Evolutionary conservation across 2,797 vertebrate genomes (phyloP), one percentile per base, ranked within the genome.

Genomic region (Cuniculus paca): DNA sequence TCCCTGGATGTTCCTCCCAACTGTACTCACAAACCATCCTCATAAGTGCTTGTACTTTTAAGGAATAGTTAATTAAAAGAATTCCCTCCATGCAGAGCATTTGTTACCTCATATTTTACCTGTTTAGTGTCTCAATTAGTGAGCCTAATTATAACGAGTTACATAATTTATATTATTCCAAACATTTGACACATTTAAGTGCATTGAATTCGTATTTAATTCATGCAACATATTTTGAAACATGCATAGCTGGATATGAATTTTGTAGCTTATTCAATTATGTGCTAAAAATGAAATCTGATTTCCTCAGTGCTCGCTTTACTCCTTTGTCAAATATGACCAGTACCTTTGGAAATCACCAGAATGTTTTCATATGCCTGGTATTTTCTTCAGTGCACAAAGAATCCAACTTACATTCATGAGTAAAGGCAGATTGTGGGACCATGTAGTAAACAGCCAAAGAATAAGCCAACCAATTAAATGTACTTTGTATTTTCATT

Each of bases 141-240:
- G 50, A 91, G 34, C 42, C 95, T 93, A 48, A 92, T 72, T 87
- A 20, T 83, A 92, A 95, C 19, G 61, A 96, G 85, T 84, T 87
- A 81, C 45, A 58, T 84, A 42, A 70, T 52, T 86, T 92, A 28
- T 61, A 72, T 72, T 68, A 78, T 80, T 95, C 60, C 93, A 36
- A 95, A 89, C 87, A 17, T 52, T 61, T 90, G 52, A 82, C 84
- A 92, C 31, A 56, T 80, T 79, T 77, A 77, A 81, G 22, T 95
- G 4, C 90, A 84, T 24, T 45, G 34, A 94, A 89, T 87, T 93
- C 75, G 24, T 82, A 81, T 85, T 90, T 88, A 92, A 90, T 78
- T 77, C 91, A 70, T 89, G 22, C 34, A 88, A 74, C 75, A 63
- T 86, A 78, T 26, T 88, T 96, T 52, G 52, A 92, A 90, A 93